These are phyloP conservation scores for Basileuterus tristriatus DNA, from an alignment of 2,797 vertebrate species.

Conservation along the genomic window DNA sequence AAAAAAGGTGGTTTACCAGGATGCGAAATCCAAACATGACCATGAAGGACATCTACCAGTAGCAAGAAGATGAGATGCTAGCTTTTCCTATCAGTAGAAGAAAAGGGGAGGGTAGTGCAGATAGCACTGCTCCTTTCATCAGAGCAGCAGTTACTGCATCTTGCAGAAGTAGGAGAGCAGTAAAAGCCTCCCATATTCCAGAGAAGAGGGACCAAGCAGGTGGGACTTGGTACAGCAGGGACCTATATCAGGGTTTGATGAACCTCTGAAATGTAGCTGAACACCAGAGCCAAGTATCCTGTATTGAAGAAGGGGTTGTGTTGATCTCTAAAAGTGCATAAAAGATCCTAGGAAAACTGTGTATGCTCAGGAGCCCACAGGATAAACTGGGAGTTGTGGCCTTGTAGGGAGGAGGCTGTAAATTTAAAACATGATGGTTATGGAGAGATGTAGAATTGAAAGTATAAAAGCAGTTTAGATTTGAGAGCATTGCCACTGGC, in stretches of 20 bases:
- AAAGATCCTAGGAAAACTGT: neutral
- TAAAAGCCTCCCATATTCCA: neutral
- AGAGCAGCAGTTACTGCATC: neutral
- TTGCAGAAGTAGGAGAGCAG: neutral
- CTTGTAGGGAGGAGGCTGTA: neutral
- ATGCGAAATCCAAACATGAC: neutral
- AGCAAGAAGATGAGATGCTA: neutral
- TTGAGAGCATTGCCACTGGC: neutral
- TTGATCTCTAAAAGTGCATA: neutral
- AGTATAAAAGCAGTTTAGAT: neutral
- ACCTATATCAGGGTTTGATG: neutral
- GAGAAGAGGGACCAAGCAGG: neutral
- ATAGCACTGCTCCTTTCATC: neutral
- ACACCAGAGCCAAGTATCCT: neutral
- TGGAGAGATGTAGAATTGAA: neutral
- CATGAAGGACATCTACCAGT: fast-evolving
- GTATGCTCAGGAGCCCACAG: no score
- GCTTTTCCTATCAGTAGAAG: neutral
- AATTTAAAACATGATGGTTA: neutral
- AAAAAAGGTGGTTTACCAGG: neutral
- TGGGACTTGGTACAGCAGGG: neutral
- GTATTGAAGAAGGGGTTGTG: neutral
- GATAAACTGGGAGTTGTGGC: neutral
- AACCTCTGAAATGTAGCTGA: neutral
- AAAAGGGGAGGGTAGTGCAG: neutral